phyloP scores from a whole-genome alignment of 2,888 invertebrate species.

The Pollenia angustigena region DNA sequence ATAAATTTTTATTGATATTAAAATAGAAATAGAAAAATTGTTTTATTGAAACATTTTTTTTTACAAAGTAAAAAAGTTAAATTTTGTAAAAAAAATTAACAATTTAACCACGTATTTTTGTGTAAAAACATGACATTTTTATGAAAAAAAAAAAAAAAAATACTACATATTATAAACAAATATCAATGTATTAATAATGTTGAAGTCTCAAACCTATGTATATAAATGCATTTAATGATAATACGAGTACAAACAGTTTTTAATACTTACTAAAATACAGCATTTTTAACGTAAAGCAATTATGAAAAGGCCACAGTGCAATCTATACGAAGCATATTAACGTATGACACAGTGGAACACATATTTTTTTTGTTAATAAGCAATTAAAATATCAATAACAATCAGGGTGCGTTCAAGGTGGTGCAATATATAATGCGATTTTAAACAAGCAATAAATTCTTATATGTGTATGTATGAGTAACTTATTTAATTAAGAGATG shows the following conservation, averaged over 20 bases:
- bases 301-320: slow-evolving; percentile 47
- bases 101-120: background rate
- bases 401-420: background rate
- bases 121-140: too few relatives aligned
- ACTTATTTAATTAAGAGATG: too few relatives aligned
- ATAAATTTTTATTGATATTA: too few relatives aligned
- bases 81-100: background rate
- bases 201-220: slow-evolving; percentile 18
- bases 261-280: slow-evolving; percentile 14
- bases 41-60: too few relatives aligned
- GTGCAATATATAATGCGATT: background rate
- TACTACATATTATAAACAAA: too few relatives aligned
- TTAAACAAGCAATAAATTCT: too few relatives aligned
- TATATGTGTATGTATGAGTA: too few relatives aligned
- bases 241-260: slow-evolving; percentile 6
- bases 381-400: background rate
- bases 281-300: slow-evolving; percentile 25
- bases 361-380: background rate
- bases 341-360: slow-evolving; percentile 5
- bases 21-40: too few relatives aligned
- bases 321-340: slow-evolving; percentile 16
- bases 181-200: background rate
- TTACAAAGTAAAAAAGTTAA: too few relatives aligned
- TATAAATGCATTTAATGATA: slow-evolving; percentile 33
- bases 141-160: too few relatives aligned